A percentile compares a stretch with the other conserved stretches of the same genome.
Evolutionary conservation across 2,888 invertebrate genomes (phyloP).

Genomic region (Athalia rosae): DNA sequence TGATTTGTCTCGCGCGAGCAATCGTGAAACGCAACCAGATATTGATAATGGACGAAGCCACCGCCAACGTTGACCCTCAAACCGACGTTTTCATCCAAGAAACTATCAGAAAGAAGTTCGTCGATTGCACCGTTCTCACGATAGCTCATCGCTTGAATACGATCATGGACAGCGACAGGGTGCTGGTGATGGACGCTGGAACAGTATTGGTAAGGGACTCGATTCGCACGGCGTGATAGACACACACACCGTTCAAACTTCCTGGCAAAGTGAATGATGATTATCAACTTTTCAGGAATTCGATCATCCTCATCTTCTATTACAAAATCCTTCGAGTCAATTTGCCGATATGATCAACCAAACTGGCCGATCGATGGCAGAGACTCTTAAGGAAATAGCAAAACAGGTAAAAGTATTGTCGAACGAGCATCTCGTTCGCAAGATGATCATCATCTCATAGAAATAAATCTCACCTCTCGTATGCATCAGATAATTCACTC

Average conservation of each 20-base stretch:
- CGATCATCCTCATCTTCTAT: constrained; percentile 83
- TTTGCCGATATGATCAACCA: constrained; percentile 83
- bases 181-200: constrained; percentile 81
- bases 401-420: constrained; percentile 60
- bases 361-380: constrained; percentile 76
- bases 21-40: constrained; percentile 84
- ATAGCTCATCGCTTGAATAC: constrained; percentile 92
- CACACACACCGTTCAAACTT: neutral
- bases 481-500: too few relatives aligned
- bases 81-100: constrained; percentile 87
- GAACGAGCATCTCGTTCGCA: neutral
- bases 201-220: constrained; percentile 67
- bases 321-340: constrained; percentile 78
- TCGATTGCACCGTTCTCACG: constrained; percentile 87
- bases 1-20: constrained; percentile 87
- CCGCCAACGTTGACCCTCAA: constrained; percentile 88
- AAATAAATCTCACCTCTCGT: neutral
- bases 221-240: neutral
- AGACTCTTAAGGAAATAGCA: constrained; percentile 69
- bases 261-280: neutral
- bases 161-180: constrained; percentile 90
- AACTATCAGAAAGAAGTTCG: constrained; percentile 85
- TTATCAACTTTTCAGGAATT: constrained; percentile 77
- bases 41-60: constrained; percentile 88
- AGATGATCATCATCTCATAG: too few relatives aligned